Conservation (phyloP, 2,797 vertebrate genomes). For the Neoniphon sammara region DNA sequence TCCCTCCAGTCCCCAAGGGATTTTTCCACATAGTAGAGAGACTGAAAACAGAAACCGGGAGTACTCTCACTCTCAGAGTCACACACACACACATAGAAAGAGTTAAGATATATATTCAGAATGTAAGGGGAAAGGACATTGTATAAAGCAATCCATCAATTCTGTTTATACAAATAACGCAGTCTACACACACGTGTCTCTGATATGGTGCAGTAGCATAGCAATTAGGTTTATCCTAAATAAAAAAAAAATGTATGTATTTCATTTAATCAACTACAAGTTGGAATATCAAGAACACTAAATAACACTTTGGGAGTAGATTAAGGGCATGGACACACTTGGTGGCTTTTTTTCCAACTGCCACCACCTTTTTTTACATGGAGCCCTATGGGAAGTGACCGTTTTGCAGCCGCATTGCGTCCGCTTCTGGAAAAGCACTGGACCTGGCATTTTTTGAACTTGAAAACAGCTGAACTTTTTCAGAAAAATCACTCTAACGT, state of each 20-base stretch:
- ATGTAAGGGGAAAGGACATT: neutral
- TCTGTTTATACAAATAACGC: neutral
- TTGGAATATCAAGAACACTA: too few species aligned
- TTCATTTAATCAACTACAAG: too few species aligned
- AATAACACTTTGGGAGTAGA: too few species aligned
- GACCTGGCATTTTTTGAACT: too few species aligned
- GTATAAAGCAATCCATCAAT: neutral
- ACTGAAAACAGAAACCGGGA: neutral
- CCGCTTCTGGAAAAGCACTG: too few species aligned
- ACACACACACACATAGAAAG: neutral
- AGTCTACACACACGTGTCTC: neutral
- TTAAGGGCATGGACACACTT: too few species aligned
- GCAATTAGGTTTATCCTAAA: neutral
- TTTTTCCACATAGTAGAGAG: constrained; percentile 16
- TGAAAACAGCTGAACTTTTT: too few species aligned
- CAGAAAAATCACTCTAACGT: too few species aligned
- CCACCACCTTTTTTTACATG: too few species aligned
- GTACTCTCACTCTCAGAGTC: neutral
- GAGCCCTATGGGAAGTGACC: too few species aligned
- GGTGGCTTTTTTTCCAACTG: too few species aligned
- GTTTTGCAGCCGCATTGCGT: too few species aligned
- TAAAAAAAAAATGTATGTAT: neutral
- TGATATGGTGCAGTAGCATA: neutral
- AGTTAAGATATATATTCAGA: neutral
- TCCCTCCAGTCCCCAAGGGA: constrained; percentile 2